Evolutionary conservation across 2,113 vertebrate genomes (phyloP), one percentile per base, ranked within the genome.

Genomic region (Sterna hirundo): DNA sequence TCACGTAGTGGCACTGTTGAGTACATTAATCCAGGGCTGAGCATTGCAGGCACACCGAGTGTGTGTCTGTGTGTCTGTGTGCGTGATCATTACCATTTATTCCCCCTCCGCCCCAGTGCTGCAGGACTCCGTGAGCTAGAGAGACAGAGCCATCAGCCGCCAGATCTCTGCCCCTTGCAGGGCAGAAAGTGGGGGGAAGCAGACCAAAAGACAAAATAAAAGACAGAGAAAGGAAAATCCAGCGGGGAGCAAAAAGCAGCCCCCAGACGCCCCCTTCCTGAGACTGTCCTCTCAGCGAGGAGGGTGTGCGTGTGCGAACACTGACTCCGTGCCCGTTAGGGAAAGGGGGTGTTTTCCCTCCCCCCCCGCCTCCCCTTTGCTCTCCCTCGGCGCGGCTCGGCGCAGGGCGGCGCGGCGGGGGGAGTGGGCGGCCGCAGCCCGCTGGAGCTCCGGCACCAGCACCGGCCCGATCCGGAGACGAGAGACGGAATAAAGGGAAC

Each of bases 1-100:
- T 98, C 98, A 96, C 97, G 97, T 83, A 98, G 98, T 96, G 98
- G 98, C 98, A 97, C 97, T 98, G 96, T 98, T 98, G 98, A 98
- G 98, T 97, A 94, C 97, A 92, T 95, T 95, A 97, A 97, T 82
- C 95, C 90, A 68, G 87, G 84, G 86, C 96, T 76, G 85, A 97
- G 93, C 95, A 70, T 11, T 93, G 96, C 95, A 61, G 89, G 96
- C 96, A 93, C 96, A 95, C 78, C 75, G 86, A 60, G 54, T 20
- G 65, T 65, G 70, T n/a, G 68, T 47, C 57, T 32, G 12, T 58
- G 38, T 10, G 32, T 26, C n/a, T 36, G 49, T 19, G 51, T 20
- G 87, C 85, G 94, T 92, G 80, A 96, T 94, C 96, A 80, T 95
- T 97, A 94, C 91, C 91, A 84, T 94, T 92, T 95, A 87, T 83